Base-by-base conservation (phyloP, 2,888 invertebrate species). In the Drosophila greeni region DNA sequence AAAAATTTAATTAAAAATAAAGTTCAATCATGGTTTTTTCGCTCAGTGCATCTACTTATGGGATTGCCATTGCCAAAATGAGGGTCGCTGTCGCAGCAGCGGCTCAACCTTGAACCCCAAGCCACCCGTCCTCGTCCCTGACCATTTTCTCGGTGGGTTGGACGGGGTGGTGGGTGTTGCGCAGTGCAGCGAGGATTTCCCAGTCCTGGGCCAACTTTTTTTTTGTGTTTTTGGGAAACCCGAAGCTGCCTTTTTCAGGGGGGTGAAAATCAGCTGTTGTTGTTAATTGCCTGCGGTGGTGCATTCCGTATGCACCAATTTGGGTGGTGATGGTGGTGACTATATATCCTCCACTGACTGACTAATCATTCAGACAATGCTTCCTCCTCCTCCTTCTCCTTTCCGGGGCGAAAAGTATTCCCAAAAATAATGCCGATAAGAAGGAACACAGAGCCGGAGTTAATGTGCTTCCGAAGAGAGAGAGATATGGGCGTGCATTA, bases 201-300 rank as follows among this genome's bases (percentile, higher is more conserved):
- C 24, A 56, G 51, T 64, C 73, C 73, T 77, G 81, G 83, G 77
- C 37, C 72, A 76, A 68, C 59, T 58, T 49, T 20, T 49, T 59
- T 49, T 59, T 57, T 29, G 53, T 16, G 3, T 0, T 16, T 7
- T 24, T 42, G 24, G 42, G 29, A 26, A 60, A 49, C 48, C 49
- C 58, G 59, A 62, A 34, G 39, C 34, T n/a, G 23, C 24, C 20
- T 58, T 34, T 47, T 20, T 54, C 9, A 9, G 42, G 20, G 20
- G 26, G 58, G 60, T 43, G 24, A 65, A 72, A 47, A 47, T 80
- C 77, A 77, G 77, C 77, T 77, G 77, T 74, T 57, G 29, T 12
- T 65, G 48, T 20, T 47, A 47, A 47, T 47, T 47, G 45, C 31
- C 45, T 31, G 55, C 66, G 65, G 54, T 54, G 54, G 29, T 58